Base-by-base conservation (phyloP, 2,797 vertebrate species). In the Diceros bicornis region DNA sequence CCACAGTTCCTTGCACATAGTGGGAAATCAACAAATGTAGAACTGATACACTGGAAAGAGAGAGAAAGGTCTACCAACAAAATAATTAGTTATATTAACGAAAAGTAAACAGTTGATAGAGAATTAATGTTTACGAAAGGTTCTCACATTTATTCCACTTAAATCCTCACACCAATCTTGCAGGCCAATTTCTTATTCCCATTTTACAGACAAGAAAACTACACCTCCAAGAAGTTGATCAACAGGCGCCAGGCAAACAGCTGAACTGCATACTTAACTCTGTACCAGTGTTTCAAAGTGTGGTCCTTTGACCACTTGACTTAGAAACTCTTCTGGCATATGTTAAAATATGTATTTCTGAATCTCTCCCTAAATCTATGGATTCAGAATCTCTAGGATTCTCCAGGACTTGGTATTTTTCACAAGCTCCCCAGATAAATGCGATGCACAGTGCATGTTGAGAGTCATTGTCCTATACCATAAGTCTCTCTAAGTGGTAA, bases 401-500 rank as follows among this genome's bases (percentile, higher is more conserved):
- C 75, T 75, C 75, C 27, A 79, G 50, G 10, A 83, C 68, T 84
- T 94, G 27, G 37, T 37, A 52, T 66, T 85, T 90, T 91, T 62
- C 86, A 72, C 55, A 41, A 12, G 17, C 8, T 93, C 23, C 44
- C 59, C 44, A 79, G 50, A 17, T 59, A 74, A 86, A 12, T 69
- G n/a, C 32, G 59, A 47, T 79, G 18, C 44, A 92, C n/a, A 44
- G 34, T 41, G 8, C 89, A 83, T 34, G 47, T 2, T 37, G 78
- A 96, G 44, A 69, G 32, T 83, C n/a, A 59, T 6, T 75, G 17
- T 50, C 37, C 18, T 86, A 37, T 8, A 57, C 16, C 90, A 59
- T 29, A 66, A 66, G 32, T 91, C 64, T 96, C 41, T 81, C 71
- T 96, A 92, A 91, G 47, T 94, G 75, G 64, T 81, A 59, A 86